Conservation (phyloP, 2,113 vertebrate species). For the Garra rufa region DNA sequence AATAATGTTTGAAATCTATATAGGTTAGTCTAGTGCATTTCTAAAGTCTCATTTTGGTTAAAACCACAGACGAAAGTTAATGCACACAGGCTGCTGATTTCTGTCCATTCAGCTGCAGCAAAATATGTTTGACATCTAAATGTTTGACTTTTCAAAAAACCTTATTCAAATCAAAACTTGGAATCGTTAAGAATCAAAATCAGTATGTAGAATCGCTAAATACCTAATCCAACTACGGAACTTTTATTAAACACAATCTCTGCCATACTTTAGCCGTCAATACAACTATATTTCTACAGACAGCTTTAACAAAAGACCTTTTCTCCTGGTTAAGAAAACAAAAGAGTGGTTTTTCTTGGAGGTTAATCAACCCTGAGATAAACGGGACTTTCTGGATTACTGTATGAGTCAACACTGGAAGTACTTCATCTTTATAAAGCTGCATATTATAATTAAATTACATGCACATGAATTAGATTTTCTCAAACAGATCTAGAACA, state of each 20-base stretch:
- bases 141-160: too few relatives aligned
- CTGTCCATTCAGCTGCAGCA: too few relatives aligned
- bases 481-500: background rate
- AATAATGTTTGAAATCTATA: too few relatives aligned
- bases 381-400: background rate
- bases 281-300: background rate
- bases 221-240: background rate
- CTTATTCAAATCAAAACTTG: too few relatives aligned
- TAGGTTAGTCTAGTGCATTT: too few relatives aligned
- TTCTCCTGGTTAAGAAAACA: constrained; percentile 25
- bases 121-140: too few relatives aligned
- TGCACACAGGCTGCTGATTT: too few relatives aligned
- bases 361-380: constrained; percentile 29
- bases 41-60: too few relatives aligned
- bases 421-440: background rate
- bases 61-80: too few relatives aligned
- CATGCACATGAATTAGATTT: background rate
- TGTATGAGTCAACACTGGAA: background rate
- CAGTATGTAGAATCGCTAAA: too few relatives aligned
- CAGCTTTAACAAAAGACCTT: background rate
- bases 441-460: background rate
- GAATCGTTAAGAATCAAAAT: too few relatives aligned
- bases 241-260: background rate
- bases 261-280: background rate
- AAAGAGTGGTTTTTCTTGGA: constrained; percentile 40